Conservation (phyloP, 1,140 invertebrate genomes). For the Tetranychus urticae region DNA sequence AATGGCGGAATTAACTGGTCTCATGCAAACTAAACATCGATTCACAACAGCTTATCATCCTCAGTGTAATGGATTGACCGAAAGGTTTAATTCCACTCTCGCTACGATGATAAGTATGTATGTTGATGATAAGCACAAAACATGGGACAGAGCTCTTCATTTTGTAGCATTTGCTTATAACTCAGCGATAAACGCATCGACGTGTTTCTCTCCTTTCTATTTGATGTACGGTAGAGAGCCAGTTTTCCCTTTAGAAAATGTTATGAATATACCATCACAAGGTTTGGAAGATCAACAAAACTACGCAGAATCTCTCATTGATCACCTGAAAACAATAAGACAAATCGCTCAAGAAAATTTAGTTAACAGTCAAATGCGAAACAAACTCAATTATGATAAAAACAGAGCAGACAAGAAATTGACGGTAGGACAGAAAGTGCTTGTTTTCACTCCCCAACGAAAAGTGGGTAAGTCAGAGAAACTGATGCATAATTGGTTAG, state of each 20-base stretch:
- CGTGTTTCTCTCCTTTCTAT: slow-evolving; percentile 20
- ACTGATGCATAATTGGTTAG: too few species aligned
- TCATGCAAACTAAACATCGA: slow-evolving; percentile 2
- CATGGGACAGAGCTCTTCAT: slow-evolving; percentile 23
- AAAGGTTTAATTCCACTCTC: slow-evolving; percentile 11
- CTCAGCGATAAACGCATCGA: slow-evolving; percentile 20
- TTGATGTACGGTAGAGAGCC: slow-evolving; percentile 22
- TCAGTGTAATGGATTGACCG: slow-evolving; percentile 12
- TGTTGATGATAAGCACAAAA: slow-evolving; percentile 14
- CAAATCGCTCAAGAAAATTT: too few species aligned
- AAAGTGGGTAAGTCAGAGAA: too few species aligned
- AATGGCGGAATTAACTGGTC: not conserved
- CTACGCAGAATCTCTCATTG: too few species aligned
- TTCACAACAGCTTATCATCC: slow-evolving; percentile 5
- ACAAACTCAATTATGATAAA: too few species aligned
- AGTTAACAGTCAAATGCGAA: too few species aligned
- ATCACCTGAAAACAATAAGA: too few species aligned
- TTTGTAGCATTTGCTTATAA: slow-evolving; percentile 24
- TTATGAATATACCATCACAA: too few species aligned
- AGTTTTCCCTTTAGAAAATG: not conserved
- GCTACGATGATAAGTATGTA: slow-evolving; percentile 12
- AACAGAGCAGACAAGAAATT: too few species aligned
- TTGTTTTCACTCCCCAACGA: too few species aligned
- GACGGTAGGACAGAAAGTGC: too few species aligned
- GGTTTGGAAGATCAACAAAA: too few species aligned